Conservation (phyloP, 2,113 vertebrate species). For the Montifringilla adamsi region DNA sequence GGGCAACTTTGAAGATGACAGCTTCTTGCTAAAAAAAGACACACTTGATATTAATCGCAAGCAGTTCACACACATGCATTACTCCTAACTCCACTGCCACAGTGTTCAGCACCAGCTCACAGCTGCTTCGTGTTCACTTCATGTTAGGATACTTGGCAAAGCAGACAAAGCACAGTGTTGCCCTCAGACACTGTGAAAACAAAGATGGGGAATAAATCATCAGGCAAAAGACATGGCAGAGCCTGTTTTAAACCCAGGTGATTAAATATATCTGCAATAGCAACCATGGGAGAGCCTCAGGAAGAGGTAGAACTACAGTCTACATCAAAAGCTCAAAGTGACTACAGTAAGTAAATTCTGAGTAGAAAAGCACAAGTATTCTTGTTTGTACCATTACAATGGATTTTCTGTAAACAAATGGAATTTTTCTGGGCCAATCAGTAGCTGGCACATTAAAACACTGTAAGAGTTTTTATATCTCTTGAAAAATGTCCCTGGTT, state of each 20-base stretch:
- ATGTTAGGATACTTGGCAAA: background rate
- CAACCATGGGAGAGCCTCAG: background rate
- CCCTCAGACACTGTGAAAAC: background rate
- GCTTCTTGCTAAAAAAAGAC: conserved; percentile 50
- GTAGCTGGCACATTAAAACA: background rate
- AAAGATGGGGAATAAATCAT: background rate
- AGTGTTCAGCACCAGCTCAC: background rate
- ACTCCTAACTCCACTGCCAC: background rate
- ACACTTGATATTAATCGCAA: conserved; percentile 51
- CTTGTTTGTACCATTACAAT: background rate
- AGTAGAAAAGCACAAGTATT: background rate
- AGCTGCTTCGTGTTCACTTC: background rate
- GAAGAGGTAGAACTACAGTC: background rate
- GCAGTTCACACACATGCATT: background rate
- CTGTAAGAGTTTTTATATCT: background rate
- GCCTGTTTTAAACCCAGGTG: background rate
- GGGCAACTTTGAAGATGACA: conserved; percentile 51
- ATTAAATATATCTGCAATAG: background rate
- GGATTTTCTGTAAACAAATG: background rate
- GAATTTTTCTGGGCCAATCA: background rate
- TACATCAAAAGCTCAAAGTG: background rate
- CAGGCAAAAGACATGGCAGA: background rate
- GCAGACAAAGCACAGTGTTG: background rate
- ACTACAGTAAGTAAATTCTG: background rate
- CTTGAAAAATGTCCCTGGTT: background rate